Base-by-base conservation (phyloP, 2,888 invertebrate species). In the Pocota personata region DNA sequence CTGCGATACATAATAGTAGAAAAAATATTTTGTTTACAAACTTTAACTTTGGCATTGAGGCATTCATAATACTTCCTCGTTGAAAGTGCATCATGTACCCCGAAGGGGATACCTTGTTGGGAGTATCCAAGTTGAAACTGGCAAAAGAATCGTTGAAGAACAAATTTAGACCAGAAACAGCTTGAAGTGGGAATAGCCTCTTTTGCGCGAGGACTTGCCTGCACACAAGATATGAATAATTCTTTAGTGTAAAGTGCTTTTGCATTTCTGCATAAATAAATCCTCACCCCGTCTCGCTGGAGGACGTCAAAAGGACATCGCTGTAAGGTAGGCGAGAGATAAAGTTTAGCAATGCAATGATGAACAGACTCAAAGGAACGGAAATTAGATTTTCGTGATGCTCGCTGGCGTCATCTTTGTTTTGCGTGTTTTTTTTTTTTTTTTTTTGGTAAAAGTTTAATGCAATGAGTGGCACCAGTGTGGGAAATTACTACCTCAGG, bases 21-120 rank as follows among this genome's bases (percentile, higher is more conserved):
- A 50, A 64, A 82, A 82, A 76, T 64, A 79, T 79, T 84, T 57
- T 84, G 83, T 69, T 73, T 73, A 69, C 79, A 75, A 79, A 75
- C 69, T 58, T 79, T 62, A 62, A 75, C 67, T 69, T 55, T 32
- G 48, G 55, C 64, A 76, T 69, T 58, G 71, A 71, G 40, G 67
- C 52, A 66, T 75, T 71, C 60, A 76, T 76, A 67, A 76, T 32
- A 64, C 7, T 60, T 32, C 19, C 46, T 80, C 37, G 43, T 76
- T 24, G 27, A 46, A 27, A 62, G 55, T 58, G 40, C 46, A 76
- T 35, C 48, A 32, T 71, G 40, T 10, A 8, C 0, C 16, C 71
- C 58, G 14, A 62, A 8, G 69, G 50, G 48, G 16, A 60, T 50
- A 43, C 71, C 71, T 72, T 66, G 50, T 66, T 43, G 72, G 35